These are phyloP conservation scores for Dione vanillae DNA, from an alignment of 2,888 invertebrate species.

Conservation along the genomic window DNA sequence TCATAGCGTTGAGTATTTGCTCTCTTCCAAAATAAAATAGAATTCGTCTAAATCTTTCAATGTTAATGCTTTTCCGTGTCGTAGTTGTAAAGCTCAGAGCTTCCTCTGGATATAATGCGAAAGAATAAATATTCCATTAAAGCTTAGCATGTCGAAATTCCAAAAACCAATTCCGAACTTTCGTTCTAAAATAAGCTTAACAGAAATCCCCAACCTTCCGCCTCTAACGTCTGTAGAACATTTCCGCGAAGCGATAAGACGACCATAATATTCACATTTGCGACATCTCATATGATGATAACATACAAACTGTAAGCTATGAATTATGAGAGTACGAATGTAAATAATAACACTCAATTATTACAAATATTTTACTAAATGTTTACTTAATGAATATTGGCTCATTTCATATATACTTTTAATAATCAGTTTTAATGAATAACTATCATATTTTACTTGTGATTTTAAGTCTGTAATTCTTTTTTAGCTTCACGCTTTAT, in stretches of 20 bases:
- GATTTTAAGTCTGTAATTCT: no score
- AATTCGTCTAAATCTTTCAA: slow-evolving; percentile 2
- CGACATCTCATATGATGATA: slow-evolving; percentile 37
- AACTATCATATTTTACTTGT: no score
- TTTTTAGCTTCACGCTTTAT: not conserved
- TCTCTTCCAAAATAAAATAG: slow-evolving; percentile 14
- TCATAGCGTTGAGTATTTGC: no score
- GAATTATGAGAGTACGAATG: slow-evolving; percentile 3
- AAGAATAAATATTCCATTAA: slow-evolving; percentile 19
- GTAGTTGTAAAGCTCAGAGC: slow-evolving; percentile 12
- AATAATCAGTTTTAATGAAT: no score
- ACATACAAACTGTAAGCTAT: slow-evolving; percentile 10
- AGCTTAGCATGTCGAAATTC: slow-evolving; percentile 13
- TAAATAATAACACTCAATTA: not conserved
- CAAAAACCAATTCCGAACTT: slow-evolving; percentile 21
- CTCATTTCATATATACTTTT: not conserved
- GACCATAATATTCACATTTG: slow-evolving; percentile 39
- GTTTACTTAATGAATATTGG: not conserved
- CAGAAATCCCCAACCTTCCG: slow-evolving; percentile 45
- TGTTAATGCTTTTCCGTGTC: not conserved
- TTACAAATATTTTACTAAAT: not conserved
- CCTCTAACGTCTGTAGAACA: slow-evolving; percentile 41
- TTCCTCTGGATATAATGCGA: slow-evolving; percentile 4
- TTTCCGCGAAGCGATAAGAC: slow-evolving; percentile 49
- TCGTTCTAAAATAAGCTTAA: slow-evolving; percentile 23